phyloP scores from a whole-genome alignment of 1,140 invertebrate genomes.

The Calosoma granatense region DNA sequence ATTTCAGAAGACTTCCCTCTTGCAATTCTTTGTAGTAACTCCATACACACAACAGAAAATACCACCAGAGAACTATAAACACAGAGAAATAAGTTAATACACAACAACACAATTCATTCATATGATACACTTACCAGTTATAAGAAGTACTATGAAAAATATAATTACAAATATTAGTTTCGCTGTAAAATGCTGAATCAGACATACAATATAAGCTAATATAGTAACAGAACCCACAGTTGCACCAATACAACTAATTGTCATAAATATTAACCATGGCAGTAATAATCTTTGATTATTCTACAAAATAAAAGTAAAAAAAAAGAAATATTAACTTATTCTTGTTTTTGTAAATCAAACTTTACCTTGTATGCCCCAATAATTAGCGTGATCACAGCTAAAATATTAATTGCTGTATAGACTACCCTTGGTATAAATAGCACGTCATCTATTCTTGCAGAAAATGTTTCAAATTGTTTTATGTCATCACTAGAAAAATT shows the following conservation, averaged over 20 bases:
- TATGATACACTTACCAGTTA: not conserved
- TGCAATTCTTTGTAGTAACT: not conserved
- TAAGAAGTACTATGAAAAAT: not conserved
- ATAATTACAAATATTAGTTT: not conserved
- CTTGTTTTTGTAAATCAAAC: not conserved
- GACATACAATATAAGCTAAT: not conserved
- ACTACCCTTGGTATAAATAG: not conserved
- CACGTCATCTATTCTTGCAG: not conserved
- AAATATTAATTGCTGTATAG: not conserved
- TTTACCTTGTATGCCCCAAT: not conserved
- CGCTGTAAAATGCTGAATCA: not conserved
- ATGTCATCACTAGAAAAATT: not conserved
- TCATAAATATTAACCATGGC: constrained; percentile 1
- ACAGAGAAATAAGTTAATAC: too few species aligned
- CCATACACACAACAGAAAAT: not conserved
- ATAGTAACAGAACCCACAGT: not conserved
- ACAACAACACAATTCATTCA: too few species aligned
- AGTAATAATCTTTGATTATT: not conserved
- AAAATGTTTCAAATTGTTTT: not conserved
- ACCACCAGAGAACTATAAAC: not conserved
- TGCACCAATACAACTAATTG: not conserved
- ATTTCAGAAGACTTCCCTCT: not conserved
- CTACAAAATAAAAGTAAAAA: not conserved
- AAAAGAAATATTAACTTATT: not conserved
- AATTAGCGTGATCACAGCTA: not conserved